These are phyloP conservation scores for Exephanes ischioxanthus DNA, from an alignment of 2,888 invertebrate genomes.

Conservation along the genomic window DNA sequence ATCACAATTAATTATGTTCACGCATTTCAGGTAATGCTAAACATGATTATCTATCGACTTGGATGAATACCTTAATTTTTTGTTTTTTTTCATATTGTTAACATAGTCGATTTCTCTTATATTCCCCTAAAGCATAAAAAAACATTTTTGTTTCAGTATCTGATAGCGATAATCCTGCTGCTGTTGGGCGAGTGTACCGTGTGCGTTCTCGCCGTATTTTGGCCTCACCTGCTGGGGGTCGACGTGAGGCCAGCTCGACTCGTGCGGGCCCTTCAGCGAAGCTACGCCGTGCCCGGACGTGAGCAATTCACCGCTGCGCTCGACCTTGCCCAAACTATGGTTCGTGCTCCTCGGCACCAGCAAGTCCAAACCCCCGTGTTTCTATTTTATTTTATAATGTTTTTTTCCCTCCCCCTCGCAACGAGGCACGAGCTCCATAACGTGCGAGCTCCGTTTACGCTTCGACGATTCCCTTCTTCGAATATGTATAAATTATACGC, in stretches of 20 bases:
- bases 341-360: constrained; percentile 63
- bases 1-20: too few species aligned
- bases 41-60: too few species aligned
- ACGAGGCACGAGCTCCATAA: constrained; percentile 50
- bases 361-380: constrained; percentile 15
- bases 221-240: constrained; percentile 92
- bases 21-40: too few species aligned
- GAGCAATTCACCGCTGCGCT: constrained; percentile 92
- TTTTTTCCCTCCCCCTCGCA: constrained; percentile 34
- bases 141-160: constrained; percentile 87
- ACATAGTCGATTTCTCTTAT: neutral
- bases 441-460: constrained; percentile 36
- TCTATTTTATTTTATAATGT: neutral
- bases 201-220: constrained; percentile 90
- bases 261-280: constrained; percentile 90
- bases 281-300: constrained; percentile 91
- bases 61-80: too few species aligned
- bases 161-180: constrained; percentile 89
- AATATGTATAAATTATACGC: constrained; percentile 19
- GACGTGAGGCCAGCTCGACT: constrained; percentile 89
- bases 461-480: constrained; percentile 51
- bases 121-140: neutral
- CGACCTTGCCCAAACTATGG: constrained; percentile 90
- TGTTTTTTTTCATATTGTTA: neutral
- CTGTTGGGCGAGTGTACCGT: constrained; percentile 90